Conservation (phyloP, 2,888 invertebrate species). For the Drosophila stalkeri region DNA sequence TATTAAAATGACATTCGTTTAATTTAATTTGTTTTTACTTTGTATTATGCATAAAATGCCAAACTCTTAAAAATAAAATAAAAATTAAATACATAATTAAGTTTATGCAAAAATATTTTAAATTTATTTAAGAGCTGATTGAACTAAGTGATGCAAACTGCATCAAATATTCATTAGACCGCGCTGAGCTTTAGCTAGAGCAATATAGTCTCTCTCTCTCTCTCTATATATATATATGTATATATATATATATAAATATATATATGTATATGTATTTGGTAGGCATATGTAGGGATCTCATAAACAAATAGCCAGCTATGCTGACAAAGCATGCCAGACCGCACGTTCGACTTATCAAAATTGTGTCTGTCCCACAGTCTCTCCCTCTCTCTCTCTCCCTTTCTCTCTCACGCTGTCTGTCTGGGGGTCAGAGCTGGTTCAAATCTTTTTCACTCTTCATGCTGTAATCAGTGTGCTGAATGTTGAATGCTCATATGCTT, state of each 20-base stretch:
- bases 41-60: not conserved
- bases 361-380: slow-evolving; percentile 12
- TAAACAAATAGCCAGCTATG: slow-evolving; percentile 56
- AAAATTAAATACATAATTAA: no score
- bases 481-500: slow-evolving; percentile 41
- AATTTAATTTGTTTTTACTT: not conserved
- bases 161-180: slow-evolving; percentile 54
- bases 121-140: no score
- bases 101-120: no score
- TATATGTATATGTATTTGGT: not conserved
- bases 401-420: not conserved
- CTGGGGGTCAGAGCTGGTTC: slow-evolving; percentile 31
- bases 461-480: slow-evolving; percentile 52
- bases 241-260: not conserved
- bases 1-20: not conserved
- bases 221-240: no score
- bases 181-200: slow-evolving; percentile 5
- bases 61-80: no score
- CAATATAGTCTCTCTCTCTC: not conserved
- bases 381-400: not conserved
- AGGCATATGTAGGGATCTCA: slow-evolving; percentile 57
- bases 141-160: slow-evolving; percentile 25
- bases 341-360: slow-evolving; percentile 43
- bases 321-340: slow-evolving; percentile 42
- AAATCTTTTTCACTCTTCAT: slow-evolving; percentile 55